A percentile compares a stretch with the other conserved stretches of the same genome.
Evolutionary conservation across 2,797 vertebrate genomes (phyloP).

Genomic region (Lophotriccus pileatus): DNA sequence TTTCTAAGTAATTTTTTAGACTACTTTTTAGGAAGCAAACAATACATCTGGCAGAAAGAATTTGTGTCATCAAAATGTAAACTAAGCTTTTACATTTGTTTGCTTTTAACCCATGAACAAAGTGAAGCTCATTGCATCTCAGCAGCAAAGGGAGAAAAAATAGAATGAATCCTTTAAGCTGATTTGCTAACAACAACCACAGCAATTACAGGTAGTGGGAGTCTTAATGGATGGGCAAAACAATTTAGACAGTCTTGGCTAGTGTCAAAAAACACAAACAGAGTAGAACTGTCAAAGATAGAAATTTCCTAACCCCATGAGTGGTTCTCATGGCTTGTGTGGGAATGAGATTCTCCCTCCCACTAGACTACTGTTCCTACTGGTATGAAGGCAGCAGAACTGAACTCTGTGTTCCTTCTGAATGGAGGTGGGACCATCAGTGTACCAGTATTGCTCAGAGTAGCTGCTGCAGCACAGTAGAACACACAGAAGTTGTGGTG

Average conservation of each 20-base stretch:
- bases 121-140: background rate
- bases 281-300: background rate
- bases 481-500: background rate
- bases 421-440: fast-evolving
- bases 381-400: background rate
- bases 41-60: background rate
- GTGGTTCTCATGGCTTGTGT: background rate
- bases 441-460: background rate
- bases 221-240: background rate
- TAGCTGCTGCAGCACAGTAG: background rate
- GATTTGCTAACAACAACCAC: background rate
- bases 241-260: background rate
- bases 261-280: background rate
- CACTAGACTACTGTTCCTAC: background rate
- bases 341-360: background rate
- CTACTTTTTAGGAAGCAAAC: background rate
- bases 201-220: background rate
- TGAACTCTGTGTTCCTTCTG: background rate
- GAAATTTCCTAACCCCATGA: background rate
- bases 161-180: background rate
- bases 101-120: background rate
- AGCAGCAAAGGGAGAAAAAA: background rate
- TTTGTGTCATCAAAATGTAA: background rate
- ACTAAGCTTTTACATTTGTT: background rate
- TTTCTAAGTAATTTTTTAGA: background rate